These are phyloP conservation scores for Stichodactyla mertensii DNA, from an alignment of 64 coral and sea anemone species.

Conservation along the genomic window DNA sequence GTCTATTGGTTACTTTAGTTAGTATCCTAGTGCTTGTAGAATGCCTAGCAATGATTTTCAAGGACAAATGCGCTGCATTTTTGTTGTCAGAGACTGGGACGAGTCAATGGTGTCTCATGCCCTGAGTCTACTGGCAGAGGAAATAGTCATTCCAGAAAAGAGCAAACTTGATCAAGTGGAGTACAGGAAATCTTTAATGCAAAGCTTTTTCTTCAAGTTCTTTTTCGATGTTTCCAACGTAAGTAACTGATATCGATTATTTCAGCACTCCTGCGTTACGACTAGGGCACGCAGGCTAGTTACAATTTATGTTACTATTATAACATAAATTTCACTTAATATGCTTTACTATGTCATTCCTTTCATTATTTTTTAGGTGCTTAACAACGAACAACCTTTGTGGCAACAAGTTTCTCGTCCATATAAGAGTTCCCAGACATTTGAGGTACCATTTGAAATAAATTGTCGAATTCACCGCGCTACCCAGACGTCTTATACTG, in stretches of 20 bases:
- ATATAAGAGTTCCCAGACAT: not conserved
- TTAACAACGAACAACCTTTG: not conserved
- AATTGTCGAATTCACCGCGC: too few species aligned
- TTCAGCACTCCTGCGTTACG: too few species aligned
- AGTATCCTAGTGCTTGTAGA: too few species aligned
- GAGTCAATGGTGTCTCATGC: not conserved
- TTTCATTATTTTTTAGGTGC: not conserved
- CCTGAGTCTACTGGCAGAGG: not conserved
- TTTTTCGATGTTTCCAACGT: not conserved
- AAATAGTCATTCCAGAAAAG: not conserved
- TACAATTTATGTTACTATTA: too few species aligned
- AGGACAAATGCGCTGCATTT: not conserved
- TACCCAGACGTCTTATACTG: too few species aligned
- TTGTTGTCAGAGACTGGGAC: not conserved
- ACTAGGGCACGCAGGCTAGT: too few species aligned
- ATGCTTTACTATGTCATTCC: too few species aligned
- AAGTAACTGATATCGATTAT: not conserved
- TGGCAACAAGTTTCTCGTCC: not conserved
- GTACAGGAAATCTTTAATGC: not conserved
- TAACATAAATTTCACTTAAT: too few species aligned
- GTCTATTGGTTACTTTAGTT: too few species aligned
- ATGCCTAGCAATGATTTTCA: too few species aligned
- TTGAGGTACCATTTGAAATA: not conserved
- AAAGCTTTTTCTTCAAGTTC: constrained; percentile 10
- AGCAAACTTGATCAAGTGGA: not conserved